Conservation (phyloP, 2,797 vertebrate species). For the Phrynocephalus forsythii region DNA sequence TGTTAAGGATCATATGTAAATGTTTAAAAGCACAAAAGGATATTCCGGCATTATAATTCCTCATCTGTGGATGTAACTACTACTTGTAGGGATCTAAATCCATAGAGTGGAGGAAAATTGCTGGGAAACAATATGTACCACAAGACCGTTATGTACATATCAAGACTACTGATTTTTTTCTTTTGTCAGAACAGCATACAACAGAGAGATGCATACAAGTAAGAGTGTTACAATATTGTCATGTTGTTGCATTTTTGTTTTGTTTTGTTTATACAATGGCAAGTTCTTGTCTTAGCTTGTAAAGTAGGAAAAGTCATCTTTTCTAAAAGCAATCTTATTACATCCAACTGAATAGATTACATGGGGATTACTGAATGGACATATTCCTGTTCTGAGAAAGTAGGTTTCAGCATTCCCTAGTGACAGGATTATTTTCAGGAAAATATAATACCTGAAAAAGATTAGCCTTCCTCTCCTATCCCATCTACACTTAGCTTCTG, state of each 20-base stretch:
- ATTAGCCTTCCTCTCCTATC: not conserved
- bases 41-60: too few species aligned
- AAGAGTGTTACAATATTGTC: not conserved
- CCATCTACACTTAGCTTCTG: not conserved
- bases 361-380: slow-evolving; percentile 55
- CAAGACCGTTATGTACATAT: not conserved
- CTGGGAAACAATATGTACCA: not conserved
- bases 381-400: slow-evolving; percentile 44
- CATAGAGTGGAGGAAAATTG: not conserved
- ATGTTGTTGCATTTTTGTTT: not conserved
- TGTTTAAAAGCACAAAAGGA: too few species aligned
- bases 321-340: slow-evolving; percentile 29
- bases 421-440: slow-evolving; percentile 28
- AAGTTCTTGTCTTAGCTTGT: slow-evolving; percentile 8
- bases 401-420: slow-evolving; percentile 47
- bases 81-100: not conserved
- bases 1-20: too few species aligned
- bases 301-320: slow-evolving; percentile 26
- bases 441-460: slow-evolving; percentile 28
- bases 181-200: not conserved
- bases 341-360: slow-evolving; percentile 42
- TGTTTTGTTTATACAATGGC: not conserved
- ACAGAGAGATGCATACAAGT: not conserved
- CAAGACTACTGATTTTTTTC: not conserved
- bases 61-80: too few species aligned